phyloP scores from a whole-genome alignment of 2,113 vertebrate species.

The crab-eating macaque (Macaca fascicularis) region T2T-MFA8v1.1 NC_088380.1:166625501-166626000 shows the following conservation, averaged over 20 bases:
- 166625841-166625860: not conserved
- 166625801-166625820: not conserved
- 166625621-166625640: not conserved
- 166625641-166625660: conserved; percentile 29
- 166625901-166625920: not conserved
- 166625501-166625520: conserved; percentile 30
- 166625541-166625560: conserved; percentile 4
- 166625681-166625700: not conserved
- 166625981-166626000: rapidly evolving
- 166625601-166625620: not conserved
- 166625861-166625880: not conserved
- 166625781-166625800: not conserved
- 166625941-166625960: too few species aligned
- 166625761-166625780: not conserved
- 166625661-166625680: not conserved
- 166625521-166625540: not conserved
- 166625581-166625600: not conserved
- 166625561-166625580: conserved; percentile 8
- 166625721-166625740: not conserved
- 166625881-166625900: not conserved
- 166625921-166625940: not conserved
- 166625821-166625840: not conserved
- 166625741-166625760: not conserved
- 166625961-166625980: not conserved
- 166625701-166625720: not conserved